These are phyloP conservation scores for Pollenia labialis DNA, from an alignment of 2,888 invertebrate genomes.

Conservation along the genomic window DNA sequence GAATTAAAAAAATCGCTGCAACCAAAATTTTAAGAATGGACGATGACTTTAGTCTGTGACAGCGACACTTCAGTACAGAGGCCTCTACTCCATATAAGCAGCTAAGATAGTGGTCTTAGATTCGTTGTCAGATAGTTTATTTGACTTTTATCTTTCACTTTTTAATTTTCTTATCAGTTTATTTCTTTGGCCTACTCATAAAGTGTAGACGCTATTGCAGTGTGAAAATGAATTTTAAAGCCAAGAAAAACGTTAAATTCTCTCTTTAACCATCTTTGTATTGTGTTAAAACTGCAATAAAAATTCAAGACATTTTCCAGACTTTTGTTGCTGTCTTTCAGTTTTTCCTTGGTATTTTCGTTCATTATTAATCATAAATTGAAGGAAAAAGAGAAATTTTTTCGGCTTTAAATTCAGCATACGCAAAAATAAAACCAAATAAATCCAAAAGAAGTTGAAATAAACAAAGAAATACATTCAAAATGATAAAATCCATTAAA, in stretches of 20 bases:
- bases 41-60: no score
- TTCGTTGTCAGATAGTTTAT: conserved; percentile 10
- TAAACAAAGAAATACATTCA: conserved; percentile 45
- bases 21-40: no score
- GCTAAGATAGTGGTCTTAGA: background rate
- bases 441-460: conserved; percentile 46
- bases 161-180: conserved; percentile 10
- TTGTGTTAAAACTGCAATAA: conserved; percentile 63
- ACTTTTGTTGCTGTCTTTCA: conserved; percentile 33
- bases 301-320: conserved; percentile 66
- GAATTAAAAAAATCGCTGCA: no score
- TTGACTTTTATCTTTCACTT: conserved; percentile 14
- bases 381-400: conserved; percentile 1
- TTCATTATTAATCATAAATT: conserved; percentile 58
- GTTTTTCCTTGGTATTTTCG: conserved; percentile 11
- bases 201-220: conserved; percentile 29
- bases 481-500: conserved; percentile 70
- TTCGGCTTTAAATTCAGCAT: conserved; percentile 38
- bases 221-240: conserved; percentile 50
- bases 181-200: conserved; percentile 14
- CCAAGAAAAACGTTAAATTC: conserved; percentile 7
- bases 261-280: conserved; percentile 12
- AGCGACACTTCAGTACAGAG: no score
- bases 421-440: conserved; percentile 38
- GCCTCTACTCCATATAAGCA: no score